These are phyloP conservation scores for Dipus sagitta DNA, from an alignment of 2,797 vertebrate genomes.

Conservation along the genomic window DNA sequence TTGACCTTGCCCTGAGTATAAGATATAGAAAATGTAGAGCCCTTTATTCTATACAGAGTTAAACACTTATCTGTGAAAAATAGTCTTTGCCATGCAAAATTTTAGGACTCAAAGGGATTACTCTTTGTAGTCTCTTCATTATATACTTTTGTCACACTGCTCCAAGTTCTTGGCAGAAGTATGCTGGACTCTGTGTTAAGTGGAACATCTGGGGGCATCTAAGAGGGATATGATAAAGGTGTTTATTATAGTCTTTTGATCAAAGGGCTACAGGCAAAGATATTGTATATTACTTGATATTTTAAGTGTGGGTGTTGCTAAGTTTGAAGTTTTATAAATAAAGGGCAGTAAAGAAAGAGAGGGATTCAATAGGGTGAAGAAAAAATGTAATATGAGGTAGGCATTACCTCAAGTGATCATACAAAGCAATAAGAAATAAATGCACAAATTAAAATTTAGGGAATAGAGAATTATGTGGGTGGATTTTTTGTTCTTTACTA, in stretches of 20 bases:
- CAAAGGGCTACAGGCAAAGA: slow-evolving; percentile 38
- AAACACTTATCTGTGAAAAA: slow-evolving; percentile 75
- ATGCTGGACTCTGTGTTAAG: slow-evolving; percentile 60
- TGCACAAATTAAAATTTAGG: background rate
- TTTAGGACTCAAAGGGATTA: background rate
- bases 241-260: slow-evolving; percentile 25
- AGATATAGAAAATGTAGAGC: slow-evolving; percentile 64
- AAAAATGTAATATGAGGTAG: background rate
- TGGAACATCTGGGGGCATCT: slow-evolving; percentile 62
- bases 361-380: background rate
- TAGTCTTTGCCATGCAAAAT: background rate
- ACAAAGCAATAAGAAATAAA: background rate
- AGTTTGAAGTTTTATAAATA: slow-evolving; percentile 63
- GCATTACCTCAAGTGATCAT: background rate
- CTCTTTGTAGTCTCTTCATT: background rate
- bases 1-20: slow-evolving; percentile 55
- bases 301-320: slow-evolving; percentile 65
- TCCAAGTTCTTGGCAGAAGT: slow-evolving; percentile 48
- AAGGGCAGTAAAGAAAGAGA: slow-evolving; percentile 25
- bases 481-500: background rate
- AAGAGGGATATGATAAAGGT: slow-evolving; percentile 44
- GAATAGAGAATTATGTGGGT: background rate
- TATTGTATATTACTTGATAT: slow-evolving; percentile 54
- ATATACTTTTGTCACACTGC: slow-evolving; percentile 52
- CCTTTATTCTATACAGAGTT: slow-evolving; percentile 66